Evolutionary conservation across 64 coral and sea anemone species (phyloP), one percentile per base, ranked within the genome.

Genomic region (Orbicella faveolata): DNA sequence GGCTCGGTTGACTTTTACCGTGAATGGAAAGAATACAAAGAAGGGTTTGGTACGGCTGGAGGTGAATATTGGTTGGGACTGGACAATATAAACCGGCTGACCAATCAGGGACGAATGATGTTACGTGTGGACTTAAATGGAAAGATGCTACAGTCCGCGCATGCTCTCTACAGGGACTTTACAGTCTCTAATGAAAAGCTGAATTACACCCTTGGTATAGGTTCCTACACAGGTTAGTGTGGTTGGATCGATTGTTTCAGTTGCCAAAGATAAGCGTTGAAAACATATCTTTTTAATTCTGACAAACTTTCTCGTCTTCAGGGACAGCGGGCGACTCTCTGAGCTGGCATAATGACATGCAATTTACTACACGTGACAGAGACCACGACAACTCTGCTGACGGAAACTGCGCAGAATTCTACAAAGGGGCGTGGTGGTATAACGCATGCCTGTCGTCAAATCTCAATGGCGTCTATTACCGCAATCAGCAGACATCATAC

Each of bases 61-160:
- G 89, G 65, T 64, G 80, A 90, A 57, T 90, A 72, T 33, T 90
- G 89, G 89, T 36, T 90, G 1, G 89, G 89, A 72, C 78, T 81
- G 6, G 79, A 90, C 26, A 90, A 83, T 14, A 69, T 90, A 34
- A 79, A 83, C 11, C 89, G 79, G 20, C 89, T 90, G 30, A 21
- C 89, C 44, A 30, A 57, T 20, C 69, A 72, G 25, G 72, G 51
- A 21, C 16, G 75, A 44, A 25, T 64, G 54, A 39, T 81, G 23
- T 63, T 90, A 11, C 78, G 72, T n/a, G 69, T 90, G 25, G 80
- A 73, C 39, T 74, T 90, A 77, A 90, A 25, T 53, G 89, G 79
- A n/a, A 66, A 35, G 9, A 68, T 18, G 35, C 39, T 72, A 0
- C 78, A 90, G 15, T 81, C 79, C 1, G 52, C 63, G 70, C 51